Percentiles rank a stretch among this genome's conserved stretches.
phyloP scores from a whole-genome alignment of 2,797 vertebrate genomes.

The Trematomus bernacchii region DNA sequence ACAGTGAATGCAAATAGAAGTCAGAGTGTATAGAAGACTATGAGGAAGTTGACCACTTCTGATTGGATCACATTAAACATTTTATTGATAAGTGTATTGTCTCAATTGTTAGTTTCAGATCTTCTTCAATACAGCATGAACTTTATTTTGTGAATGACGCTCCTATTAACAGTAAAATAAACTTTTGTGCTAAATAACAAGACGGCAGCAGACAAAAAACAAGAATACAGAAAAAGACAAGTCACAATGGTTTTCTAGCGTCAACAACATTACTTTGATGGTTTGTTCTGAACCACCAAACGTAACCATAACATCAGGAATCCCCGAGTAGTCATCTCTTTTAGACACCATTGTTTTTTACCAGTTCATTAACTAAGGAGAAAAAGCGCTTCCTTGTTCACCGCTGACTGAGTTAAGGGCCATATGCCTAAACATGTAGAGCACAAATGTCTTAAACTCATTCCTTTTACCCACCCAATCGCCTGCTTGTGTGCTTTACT shows the following conservation, averaged over 20 bases:
- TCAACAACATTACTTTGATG: neutral
- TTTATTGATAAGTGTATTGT: too few relatives aligned
- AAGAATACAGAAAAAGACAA: too few relatives aligned
- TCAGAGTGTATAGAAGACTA: too few relatives aligned
- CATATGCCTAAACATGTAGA: constrained; percentile 29
- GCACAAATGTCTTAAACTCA: constrained; percentile 19
- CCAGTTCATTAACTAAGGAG: constrained; percentile 40
- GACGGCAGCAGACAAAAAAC: too few relatives aligned
- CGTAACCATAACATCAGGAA: constrained; percentile 2
- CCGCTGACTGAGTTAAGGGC: constrained; percentile 21
- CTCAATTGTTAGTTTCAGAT: too few relatives aligned
- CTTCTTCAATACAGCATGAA: too few relatives aligned
- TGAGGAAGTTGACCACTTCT: too few relatives aligned
- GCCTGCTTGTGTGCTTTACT: constrained; percentile 35
- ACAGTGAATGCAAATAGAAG: too few relatives aligned
- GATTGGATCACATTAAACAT: too few relatives aligned
- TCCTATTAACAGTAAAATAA: neutral
- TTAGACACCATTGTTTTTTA: constrained; percentile 20
- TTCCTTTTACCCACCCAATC: constrained; percentile 34
- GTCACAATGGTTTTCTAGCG: too few relatives aligned
- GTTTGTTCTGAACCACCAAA: neutral
- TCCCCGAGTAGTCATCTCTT: neutral
- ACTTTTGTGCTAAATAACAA: neutral
- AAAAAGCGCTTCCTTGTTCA: constrained; percentile 22
- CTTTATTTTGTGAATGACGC: too few relatives aligned